phyloP scores from a whole-genome alignment of 2,797 vertebrate species.

The Mormyrus proboscirostris region DNA sequence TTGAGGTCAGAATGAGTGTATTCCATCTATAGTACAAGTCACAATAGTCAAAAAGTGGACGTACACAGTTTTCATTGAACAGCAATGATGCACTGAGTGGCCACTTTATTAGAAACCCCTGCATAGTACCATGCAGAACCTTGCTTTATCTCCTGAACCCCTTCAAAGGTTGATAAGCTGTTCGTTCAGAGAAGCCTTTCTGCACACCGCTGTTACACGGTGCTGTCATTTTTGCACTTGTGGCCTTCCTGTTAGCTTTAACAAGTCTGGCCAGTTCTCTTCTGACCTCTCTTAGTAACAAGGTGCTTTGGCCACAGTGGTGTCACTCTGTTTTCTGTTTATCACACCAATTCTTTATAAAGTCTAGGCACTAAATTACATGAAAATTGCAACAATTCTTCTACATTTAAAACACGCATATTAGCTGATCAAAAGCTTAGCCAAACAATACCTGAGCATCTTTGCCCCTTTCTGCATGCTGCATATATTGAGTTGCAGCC shows the following conservation, averaged over 20 bases:
- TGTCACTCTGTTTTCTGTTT: not conserved
- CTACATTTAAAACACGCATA: not conserved
- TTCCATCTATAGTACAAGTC: not conserved
- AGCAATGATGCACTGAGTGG: not conserved
- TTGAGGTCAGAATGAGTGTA: not conserved
- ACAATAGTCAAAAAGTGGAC: not conserved
- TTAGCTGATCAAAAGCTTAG: not conserved
- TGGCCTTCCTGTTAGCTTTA: not conserved
- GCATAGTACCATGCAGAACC: not conserved
- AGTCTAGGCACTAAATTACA: not conserved
- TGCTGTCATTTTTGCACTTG: not conserved
- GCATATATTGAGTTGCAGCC: not conserved
- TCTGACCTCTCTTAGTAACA: not conserved
- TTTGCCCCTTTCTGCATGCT: not conserved
- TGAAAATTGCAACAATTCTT: not conserved
- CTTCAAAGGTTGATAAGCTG: not conserved
- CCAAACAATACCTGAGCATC: not conserved
- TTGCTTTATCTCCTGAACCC: not conserved
- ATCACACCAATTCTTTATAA: not conserved
- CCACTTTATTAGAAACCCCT: not conserved
- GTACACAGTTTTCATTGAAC: not conserved
- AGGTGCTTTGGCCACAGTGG: not conserved
- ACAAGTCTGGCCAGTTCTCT: not conserved
- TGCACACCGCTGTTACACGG: not conserved
- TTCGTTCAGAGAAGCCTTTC: not conserved